A percentile compares a stretch with the other conserved stretches of the same genome.
Evolutionary conservation across 2,113 vertebrate genomes (phyloP).

Genomic region (Entelurus aequoreus): DNA sequence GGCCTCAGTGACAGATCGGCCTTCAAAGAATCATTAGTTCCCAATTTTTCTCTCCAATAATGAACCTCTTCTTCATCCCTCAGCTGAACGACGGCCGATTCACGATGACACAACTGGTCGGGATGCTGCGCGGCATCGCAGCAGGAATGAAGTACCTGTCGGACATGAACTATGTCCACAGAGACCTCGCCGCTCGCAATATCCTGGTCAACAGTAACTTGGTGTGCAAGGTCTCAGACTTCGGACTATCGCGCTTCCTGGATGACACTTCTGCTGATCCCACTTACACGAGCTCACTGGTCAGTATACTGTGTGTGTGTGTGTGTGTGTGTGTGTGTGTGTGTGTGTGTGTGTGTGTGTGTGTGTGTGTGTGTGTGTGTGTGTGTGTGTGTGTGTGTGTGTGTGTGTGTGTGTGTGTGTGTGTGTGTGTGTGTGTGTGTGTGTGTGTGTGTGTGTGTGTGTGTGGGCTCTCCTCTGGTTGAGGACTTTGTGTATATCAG

Average conservation of each 20-base stretch:
- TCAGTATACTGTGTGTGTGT: conserved; percentile 44
- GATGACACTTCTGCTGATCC: conserved; percentile 90
- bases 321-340: conserved; percentile 43
- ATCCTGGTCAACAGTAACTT: conserved; percentile 97
- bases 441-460: no score
- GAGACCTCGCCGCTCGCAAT: conserved; percentile 92
- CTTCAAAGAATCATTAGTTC: not conserved
- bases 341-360: not conserved
- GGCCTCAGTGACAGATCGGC: not conserved
- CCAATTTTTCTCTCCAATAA: conserved; percentile 1
- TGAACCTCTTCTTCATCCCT: conserved; percentile 5
- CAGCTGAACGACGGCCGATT: conserved; percentile 97
- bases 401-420: no score
- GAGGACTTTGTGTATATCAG: no score
- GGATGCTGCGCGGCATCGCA: conserved; percentile 91
- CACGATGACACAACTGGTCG: conserved; percentile 94
- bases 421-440: no score
- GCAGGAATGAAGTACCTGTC: conserved; percentile 97
- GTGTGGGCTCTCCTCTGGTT: no score
- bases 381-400: no score
- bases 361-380: no score
- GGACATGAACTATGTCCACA: conserved; percentile 95
- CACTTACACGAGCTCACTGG: conserved; percentile 95
- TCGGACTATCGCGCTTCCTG: conserved; percentile 90
- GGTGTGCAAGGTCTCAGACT: conserved; percentile 97